Evolutionary conservation across 1,140 invertebrate genomes (phyloP).

Genomic region (Onthophagus taurus): DNA sequence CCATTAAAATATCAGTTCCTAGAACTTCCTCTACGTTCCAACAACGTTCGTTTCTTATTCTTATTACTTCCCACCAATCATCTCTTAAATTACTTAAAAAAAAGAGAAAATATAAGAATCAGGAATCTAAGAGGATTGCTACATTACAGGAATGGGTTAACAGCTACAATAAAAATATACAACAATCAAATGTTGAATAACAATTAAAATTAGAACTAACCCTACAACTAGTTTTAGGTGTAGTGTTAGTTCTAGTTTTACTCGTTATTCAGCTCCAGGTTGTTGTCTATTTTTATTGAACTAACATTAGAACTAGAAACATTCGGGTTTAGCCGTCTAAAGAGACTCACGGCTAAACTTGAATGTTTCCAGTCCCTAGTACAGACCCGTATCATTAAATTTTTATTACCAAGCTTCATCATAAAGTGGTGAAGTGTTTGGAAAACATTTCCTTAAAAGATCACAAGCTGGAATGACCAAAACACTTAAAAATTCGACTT

Average conservation of each 20-base stretch:
- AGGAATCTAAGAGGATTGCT: slow-evolving; percentile 3
- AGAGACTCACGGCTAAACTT: neutral
- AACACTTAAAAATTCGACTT: slow-evolving; percentile 47
- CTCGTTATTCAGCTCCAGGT: too few species aligned
- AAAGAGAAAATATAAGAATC: too few species aligned
- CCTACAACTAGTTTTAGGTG: neutral
- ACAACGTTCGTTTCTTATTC: slow-evolving; percentile 39
- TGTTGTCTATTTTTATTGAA: too few species aligned
- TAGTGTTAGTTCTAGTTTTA: too few species aligned
- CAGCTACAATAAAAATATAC: too few species aligned
- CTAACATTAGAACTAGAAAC: too few species aligned
- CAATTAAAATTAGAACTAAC: slow-evolving; percentile 2
- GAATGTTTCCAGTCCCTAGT: slow-evolving; percentile 1
- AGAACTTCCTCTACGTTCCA: slow-evolving; percentile 39
- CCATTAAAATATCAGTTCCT: neutral
- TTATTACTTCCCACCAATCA: slow-evolving; percentile 43
- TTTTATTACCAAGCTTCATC: slow-evolving; percentile 25
- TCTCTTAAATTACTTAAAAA: slow-evolving; percentile 33
- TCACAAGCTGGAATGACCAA: slow-evolving; percentile 44
- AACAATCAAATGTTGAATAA: too few species aligned
- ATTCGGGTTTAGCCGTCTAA: too few species aligned
- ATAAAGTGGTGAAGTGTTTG: slow-evolving; percentile 33
- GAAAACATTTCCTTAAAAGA: slow-evolving; percentile 31
- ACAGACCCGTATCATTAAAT: slow-evolving; percentile 2
- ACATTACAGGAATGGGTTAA: too few species aligned